These are phyloP conservation scores for Pterocles orientalis DNA, from an alignment of 2,113 vertebrate species.

Conservation along the genomic window DNA sequence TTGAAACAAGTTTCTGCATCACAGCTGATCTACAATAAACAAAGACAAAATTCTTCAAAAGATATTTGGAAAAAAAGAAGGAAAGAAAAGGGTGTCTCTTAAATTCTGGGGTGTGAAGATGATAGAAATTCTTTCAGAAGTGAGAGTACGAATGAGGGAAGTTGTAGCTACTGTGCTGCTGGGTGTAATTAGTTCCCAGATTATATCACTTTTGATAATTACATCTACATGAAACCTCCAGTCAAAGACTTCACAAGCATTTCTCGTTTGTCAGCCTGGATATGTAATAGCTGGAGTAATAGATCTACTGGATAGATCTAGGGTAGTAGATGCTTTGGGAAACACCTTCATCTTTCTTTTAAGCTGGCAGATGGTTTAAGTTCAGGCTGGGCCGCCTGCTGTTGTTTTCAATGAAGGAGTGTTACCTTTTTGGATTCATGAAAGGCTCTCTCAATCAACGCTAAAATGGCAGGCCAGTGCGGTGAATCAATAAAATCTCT, in stretches of 20 bases:
- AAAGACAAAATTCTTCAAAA: conserved; percentile 61
- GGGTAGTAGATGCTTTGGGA: conserved; percentile 61
- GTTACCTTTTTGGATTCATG: conserved; percentile 83
- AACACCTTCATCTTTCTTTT: conserved; percentile 76
- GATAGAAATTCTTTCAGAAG: conserved; percentile 46
- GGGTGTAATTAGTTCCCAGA: conserved; percentile 71
- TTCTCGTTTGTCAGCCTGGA: not conserved
- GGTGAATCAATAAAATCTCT: conserved; percentile 85
- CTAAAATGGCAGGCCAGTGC: conserved; percentile 79
- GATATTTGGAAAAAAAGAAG: not conserved
- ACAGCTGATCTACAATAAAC: conserved; percentile 60
- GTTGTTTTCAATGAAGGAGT: conserved; percentile 80
- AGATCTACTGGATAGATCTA: conserved; percentile 33
- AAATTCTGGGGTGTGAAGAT: conserved; percentile 43
- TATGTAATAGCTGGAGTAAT: not conserved
- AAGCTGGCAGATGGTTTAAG: conserved; percentile 82
- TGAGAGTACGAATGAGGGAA: not conserved
- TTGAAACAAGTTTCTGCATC: conserved; percentile 69
- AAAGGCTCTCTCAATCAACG: conserved; percentile 84
- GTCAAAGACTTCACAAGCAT: conserved; percentile 37
- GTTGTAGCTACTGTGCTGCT: conserved; percentile 49
- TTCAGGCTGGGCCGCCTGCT: conserved; percentile 74
- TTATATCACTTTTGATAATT: conserved; percentile 70
- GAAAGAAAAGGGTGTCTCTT: not conserved
- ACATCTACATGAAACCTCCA: conserved; percentile 50